These are phyloP conservation scores for Cyphomyrus discorhynchus DNA, from an alignment of 2,113 vertebrate species.

Conservation along the genomic window DNA sequence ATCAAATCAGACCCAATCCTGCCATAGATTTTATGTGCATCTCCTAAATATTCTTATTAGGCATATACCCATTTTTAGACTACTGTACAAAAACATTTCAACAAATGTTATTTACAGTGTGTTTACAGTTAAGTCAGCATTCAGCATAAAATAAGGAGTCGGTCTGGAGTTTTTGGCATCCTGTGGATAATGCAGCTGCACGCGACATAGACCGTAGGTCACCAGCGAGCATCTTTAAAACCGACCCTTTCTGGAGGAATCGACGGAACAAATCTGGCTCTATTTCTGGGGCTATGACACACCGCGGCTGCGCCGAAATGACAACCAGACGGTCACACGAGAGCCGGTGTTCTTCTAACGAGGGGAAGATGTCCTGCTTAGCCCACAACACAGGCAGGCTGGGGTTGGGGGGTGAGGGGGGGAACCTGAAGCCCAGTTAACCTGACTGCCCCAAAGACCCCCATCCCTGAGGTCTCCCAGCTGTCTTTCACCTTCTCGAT, in stretches of 20 bases:
- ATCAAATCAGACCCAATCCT: neutral
- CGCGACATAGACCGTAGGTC: conserved; percentile 22
- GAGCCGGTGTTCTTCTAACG: conserved; percentile 31
- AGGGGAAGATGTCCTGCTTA: conserved; percentile 36
- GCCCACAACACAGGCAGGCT: conserved; percentile 37
- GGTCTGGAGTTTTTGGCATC: neutral
- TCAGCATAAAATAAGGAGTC: neutral
- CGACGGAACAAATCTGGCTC: conserved; percentile 59
- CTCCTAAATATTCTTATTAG: neutral
- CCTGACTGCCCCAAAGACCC: neutral
- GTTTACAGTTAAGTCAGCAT: neutral
- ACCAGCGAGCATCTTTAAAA: conserved; percentile 61
- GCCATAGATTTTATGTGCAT: neutral
- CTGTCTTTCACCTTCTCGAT: neutral
- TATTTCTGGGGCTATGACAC: conserved; percentile 62
- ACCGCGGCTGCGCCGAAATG: conserved; percentile 53
- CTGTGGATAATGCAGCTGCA: neutral
- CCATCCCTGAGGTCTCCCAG: neutral
- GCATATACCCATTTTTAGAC: neutral
- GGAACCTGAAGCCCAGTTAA: neutral
- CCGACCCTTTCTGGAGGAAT: conserved; percentile 51
- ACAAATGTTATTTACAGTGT: neutral
- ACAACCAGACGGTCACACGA: conserved; percentile 62
- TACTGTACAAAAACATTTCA: neutral
- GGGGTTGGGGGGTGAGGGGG: neutral